These are phyloP conservation scores for Ctenodactylus gundi DNA, from an alignment of 2,113 vertebrate genomes.

Conservation along the genomic window DNA sequence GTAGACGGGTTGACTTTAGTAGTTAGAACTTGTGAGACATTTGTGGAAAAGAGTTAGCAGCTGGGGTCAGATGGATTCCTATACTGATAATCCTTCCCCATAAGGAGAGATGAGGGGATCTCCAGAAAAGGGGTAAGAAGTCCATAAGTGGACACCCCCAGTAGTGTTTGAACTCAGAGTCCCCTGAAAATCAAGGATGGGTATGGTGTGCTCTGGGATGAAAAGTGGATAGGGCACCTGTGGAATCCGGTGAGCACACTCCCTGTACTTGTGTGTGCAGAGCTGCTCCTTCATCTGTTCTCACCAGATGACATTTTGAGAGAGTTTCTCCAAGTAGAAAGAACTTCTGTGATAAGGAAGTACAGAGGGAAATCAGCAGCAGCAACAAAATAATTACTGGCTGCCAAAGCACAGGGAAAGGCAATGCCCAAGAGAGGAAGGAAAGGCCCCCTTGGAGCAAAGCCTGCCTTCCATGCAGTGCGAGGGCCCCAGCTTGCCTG, in stretches of 20 bases:
- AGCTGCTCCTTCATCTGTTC: background rate
- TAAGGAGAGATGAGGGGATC: background rate
- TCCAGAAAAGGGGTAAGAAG: background rate
- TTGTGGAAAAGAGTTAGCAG: background rate
- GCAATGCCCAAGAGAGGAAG: background rate
- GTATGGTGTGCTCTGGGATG: background rate
- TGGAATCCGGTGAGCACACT: background rate
- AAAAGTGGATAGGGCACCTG: background rate
- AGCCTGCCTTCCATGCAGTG: background rate
- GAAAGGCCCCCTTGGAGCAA: background rate
- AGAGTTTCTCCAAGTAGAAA: background rate
- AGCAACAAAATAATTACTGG: background rate
- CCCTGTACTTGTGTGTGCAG: fast-evolving
- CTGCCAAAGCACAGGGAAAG: background rate
- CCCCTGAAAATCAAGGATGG: background rate
- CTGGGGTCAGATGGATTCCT: background rate
- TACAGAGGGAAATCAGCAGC: background rate
- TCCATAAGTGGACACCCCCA: background rate
- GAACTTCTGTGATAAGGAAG: background rate
- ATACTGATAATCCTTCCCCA: background rate
- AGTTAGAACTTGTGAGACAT: background rate
- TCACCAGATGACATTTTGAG: background rate
- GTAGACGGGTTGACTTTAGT: background rate
- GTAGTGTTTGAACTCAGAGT: background rate
- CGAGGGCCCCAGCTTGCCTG: background rate